A percentile compares a stretch with the other conserved stretches of the same genome.
Conservation (phyloP, 2,888 invertebrate species). For the Lepetodrilus schrolli region DNA sequence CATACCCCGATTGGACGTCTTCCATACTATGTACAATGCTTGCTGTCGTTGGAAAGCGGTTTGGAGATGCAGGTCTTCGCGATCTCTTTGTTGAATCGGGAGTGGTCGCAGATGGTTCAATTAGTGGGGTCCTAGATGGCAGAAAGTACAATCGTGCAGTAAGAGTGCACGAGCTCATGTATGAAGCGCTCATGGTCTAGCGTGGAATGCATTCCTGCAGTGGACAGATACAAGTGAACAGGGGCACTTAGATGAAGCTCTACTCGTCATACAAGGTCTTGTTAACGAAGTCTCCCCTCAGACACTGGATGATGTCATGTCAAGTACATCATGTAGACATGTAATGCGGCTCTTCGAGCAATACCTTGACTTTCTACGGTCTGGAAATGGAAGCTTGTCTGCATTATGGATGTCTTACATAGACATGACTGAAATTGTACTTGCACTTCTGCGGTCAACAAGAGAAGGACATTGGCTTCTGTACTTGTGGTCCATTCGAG, state of each 20-base stretch:
- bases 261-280: background rate
- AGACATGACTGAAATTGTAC: background rate
- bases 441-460: background rate
- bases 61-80: background rate
- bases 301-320: background rate
- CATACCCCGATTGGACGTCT: background rate
- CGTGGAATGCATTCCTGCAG: background rate
- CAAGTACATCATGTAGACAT: background rate
- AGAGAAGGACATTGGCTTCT: background rate
- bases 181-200: conserved; percentile 4
- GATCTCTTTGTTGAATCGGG: background rate
- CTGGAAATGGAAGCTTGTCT: background rate
- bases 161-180: background rate
- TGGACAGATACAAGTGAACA: background rate
- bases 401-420: background rate
- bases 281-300: background rate
- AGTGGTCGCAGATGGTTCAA: background rate
- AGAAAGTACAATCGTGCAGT: background rate
- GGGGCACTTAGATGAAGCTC: too few relatives aligned
- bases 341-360: background rate
- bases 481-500: background rate
- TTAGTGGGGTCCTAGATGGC: background rate
- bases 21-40: background rate
- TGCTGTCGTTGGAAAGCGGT: background rate
- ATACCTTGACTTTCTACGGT: background rate